Percentiles rank a stretch among this genome's conserved stretches.
Conservation (phyloP, 2,797 vertebrate genomes). For the Pteronotus mesoamericanus region DNA sequence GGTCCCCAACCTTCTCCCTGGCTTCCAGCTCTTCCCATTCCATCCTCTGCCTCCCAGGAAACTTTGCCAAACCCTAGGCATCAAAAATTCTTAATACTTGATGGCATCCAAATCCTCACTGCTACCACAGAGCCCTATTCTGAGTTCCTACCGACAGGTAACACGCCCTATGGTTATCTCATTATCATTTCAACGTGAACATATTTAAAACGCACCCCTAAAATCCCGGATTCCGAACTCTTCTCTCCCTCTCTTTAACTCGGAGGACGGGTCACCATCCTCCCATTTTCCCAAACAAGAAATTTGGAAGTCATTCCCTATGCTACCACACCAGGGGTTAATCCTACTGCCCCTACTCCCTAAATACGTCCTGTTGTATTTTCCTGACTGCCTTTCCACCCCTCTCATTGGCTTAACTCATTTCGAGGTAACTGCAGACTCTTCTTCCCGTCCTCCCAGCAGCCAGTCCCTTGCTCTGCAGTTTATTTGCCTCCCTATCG, state of each 20-base stretch:
- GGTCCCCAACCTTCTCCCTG: background rate
- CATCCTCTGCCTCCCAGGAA: background rate
- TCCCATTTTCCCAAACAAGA: background rate
- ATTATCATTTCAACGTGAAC: background rate
- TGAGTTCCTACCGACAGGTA: background rate
- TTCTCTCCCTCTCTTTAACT: background rate
- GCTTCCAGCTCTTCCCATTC: background rate
- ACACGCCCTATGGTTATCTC: background rate
- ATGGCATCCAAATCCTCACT: background rate
- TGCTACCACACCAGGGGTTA: background rate
- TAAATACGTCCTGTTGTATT: background rate
- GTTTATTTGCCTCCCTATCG: background rate
- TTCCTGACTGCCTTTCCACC: background rate
- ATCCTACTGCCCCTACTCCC: background rate
- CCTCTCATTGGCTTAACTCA: background rate
- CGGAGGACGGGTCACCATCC: background rate
- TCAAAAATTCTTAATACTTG: background rate
- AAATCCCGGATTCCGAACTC: background rate
- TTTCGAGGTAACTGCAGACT: background rate
- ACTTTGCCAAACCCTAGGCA: background rate
- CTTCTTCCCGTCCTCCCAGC: background rate
- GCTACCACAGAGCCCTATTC: background rate
- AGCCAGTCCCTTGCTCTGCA: background rate
- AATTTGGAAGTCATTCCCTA: background rate
- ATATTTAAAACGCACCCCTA: background rate